Conservation (phyloP, 1,140 invertebrate genomes). For the Ridgeia piscesae region DNA sequence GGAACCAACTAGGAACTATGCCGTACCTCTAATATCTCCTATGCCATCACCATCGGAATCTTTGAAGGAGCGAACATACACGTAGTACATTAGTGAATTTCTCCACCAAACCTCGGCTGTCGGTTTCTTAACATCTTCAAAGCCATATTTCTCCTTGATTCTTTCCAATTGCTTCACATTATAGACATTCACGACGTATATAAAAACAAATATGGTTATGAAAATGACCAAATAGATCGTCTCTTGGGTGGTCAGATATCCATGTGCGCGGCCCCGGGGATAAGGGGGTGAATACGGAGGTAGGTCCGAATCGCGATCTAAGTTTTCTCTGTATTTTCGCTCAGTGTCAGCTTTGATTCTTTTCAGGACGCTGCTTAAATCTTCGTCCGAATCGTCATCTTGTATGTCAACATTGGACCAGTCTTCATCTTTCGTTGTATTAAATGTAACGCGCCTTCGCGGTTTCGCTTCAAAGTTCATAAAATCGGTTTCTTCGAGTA, state of each 20-base stretch:
- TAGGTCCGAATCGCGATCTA: neutral
- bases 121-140: constrained; percentile 24
- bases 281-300: neutral
- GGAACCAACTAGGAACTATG: too few species aligned
- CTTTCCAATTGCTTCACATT: constrained; percentile 29
- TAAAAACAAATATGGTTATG: constrained; percentile 11
- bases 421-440: neutral
- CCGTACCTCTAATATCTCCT: constrained; percentile 73
- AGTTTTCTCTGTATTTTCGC: neutral
- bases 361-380: neutral
- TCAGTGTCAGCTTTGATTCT: neutral
- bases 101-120: constrained; percentile 68
- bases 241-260: constrained; percentile 12
- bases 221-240: constrained; percentile 7
- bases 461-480: neutral
- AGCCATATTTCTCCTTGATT: constrained; percentile 30
- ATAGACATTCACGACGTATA: constrained; percentile 27
- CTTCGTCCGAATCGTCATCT: neutral
- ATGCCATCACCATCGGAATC: constrained; percentile 75
- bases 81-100: constrained; percentile 72
- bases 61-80: constrained; percentile 75
- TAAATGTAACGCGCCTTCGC: neutral
- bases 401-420: neutral
- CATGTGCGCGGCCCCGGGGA: neutral
- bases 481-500: neutral